Percentiles rank a stretch among this genome's conserved stretches.
These are phyloP conservation scores for Apis florea DNA, from an alignment of 1,140 invertebrate species.

Conservation along the genomic window DNA sequence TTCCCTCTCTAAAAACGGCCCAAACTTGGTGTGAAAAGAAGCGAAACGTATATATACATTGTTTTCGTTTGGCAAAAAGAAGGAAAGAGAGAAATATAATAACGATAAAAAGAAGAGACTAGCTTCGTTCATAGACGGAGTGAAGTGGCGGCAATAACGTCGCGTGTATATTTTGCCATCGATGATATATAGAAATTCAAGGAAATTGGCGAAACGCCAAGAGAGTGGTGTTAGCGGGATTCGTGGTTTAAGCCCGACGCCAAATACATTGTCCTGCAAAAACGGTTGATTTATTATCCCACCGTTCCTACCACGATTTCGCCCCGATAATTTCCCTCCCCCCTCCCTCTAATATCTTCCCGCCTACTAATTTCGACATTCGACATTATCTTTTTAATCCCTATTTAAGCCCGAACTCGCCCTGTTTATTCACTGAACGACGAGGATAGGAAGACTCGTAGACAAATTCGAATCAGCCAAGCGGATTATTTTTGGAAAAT, in stretches of 20 bases:
- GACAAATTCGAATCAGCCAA: constrained; percentile 7
- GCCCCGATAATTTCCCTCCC: constrained; percentile 69
- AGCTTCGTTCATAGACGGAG: constrained; percentile 14
- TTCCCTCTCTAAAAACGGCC: too few relatives aligned
- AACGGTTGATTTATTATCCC: constrained; percentile 76
- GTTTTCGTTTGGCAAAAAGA: too few relatives aligned
- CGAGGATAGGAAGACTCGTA: background rate
- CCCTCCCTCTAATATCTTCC: constrained; percentile 45
- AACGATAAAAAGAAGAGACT: too few relatives aligned
- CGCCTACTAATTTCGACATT: constrained; percentile 11
- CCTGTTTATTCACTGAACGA: too few relatives aligned
- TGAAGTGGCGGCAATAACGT: constrained; percentile 66
- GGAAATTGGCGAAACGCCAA: constrained; percentile 71
- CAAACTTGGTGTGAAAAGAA: too few relatives aligned
- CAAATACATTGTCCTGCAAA: constrained; percentile 74
- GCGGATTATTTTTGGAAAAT: constrained; percentile 39
- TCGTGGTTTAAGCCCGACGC: constrained; percentile 71
- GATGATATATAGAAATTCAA: constrained; percentile 64
- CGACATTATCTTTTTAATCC: background rate
- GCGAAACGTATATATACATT: too few relatives aligned
- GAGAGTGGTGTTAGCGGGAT: constrained; percentile 72
- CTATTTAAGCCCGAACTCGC: too few relatives aligned
- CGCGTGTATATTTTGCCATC: constrained; percentile 73
- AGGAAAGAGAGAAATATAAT: too few relatives aligned
- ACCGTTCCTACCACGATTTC: constrained; percentile 69